phyloP scores from a whole-genome alignment of 2,797 vertebrate genomes.

The Tadarida brasiliensis region DNA sequence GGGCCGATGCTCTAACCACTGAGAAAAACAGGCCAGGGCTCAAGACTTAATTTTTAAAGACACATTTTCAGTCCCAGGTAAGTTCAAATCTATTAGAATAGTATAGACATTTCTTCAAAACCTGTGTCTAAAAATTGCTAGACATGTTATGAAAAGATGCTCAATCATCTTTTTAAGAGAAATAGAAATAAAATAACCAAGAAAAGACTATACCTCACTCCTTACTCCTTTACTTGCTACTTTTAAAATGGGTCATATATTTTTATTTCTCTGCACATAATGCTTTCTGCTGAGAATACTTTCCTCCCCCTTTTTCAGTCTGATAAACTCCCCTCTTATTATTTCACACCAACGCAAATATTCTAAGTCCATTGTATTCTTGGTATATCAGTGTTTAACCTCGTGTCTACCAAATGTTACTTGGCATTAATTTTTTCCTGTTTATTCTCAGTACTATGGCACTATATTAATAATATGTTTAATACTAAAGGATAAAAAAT shows the following conservation, averaged over 20 bases:
- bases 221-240: background rate
- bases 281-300: background rate
- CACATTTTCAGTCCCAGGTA: background rate
- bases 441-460: background rate
- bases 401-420: background rate
- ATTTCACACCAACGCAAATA: background rate
- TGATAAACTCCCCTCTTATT: constrained; percentile 13
- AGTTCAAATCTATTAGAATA: background rate
- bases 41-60: background rate
- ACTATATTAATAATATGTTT: constrained; percentile 47
- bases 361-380: background rate
- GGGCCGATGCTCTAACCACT: too few species aligned
- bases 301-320: background rate
- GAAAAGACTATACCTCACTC: background rate
- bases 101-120: background rate
- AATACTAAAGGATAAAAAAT: background rate
- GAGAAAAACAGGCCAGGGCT: too few species aligned
- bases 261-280: constrained; percentile 31
- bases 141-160: background rate
- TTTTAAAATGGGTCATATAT: constrained; percentile 18
- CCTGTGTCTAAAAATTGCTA: background rate
- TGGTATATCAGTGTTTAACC: background rate
- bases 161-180: background rate
- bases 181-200: background rate
- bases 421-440: background rate